Base-by-base conservation (phyloP, 2,888 invertebrate species). In the Tenthredo scrophulariae region DNA sequence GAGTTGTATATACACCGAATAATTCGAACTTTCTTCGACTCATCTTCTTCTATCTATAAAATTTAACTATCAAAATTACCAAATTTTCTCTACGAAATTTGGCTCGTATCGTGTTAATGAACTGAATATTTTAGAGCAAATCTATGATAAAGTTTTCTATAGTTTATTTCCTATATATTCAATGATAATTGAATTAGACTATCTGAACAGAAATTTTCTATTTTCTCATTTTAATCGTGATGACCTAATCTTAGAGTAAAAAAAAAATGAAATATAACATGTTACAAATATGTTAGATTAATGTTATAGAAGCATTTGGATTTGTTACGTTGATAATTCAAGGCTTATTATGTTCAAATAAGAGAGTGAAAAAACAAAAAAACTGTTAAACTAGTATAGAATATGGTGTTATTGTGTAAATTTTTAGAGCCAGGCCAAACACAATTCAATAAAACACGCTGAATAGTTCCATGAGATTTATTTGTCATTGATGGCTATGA, bases 381-480 rank as follows among this genome's bases (percentile, higher is more conserved):
- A 43, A 43, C 6, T 13, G 15, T 80, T 80, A 54, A 18, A 37
- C 33, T 54, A 4, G 29, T 18, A 10, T 18, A 13, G 18, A 80
- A 80, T 80, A n/a, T 62, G 40, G 22, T 62, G n/a, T 74, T 74
- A 43, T 10, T 22, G 10, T 18, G 40, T 74, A 43, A 74, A 43
- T 74, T 85, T 82, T 84, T 79, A 85, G 82, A 65, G 72, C 83
- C 85, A 86, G 85, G 86, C 87, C 84, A 87, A 86, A 85, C 86
- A 82, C 85, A 87, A 87, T 85, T 85, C 84, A 87, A 87, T 87
- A 86, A 87, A 86, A 86, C 86, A 87, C 87, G 82, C 84, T 84
- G 86, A 87, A 85, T 86, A 85, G 85, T 86, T 87, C 85, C 84
- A 87, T 86, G 87, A 88, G 86, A 85, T 88, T 88, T 88, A 88